phyloP scores from a whole-genome alignment of 2,888 invertebrate species.

The Automeris io region DNA sequence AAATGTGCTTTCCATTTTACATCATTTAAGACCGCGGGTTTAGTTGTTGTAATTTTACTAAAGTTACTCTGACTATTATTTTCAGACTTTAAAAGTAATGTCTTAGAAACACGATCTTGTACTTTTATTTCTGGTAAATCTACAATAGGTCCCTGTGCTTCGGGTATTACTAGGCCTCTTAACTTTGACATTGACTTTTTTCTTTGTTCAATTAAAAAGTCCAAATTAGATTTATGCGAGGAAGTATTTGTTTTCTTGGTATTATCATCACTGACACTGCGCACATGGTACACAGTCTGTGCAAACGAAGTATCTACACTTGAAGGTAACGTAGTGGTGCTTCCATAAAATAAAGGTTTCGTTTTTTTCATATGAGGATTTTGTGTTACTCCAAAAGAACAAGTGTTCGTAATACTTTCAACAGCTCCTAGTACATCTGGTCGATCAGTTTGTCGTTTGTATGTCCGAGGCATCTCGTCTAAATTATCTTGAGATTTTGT shows the following conservation, averaged over 20 bases:
- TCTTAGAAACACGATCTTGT: constrained; percentile 74
- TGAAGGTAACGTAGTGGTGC: constrained; percentile 56
- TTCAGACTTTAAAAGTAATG: constrained; percentile 57
- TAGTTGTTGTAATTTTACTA: constrained; percentile 40
- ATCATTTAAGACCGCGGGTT: constrained; percentile 48
- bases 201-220: constrained; percentile 87
- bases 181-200: constrained; percentile 89
- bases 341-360: constrained; percentile 67
- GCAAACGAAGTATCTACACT: constrained; percentile 40
- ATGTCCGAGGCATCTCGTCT: constrained; percentile 65
- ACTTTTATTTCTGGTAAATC: constrained; percentile 92
- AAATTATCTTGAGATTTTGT: constrained; percentile 72
- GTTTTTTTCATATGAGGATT: constrained; percentile 35
- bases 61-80: constrained; percentile 42
- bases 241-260: constrained; percentile 51
- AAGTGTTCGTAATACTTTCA: constrained; percentile 40
- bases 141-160: constrained; percentile 80
- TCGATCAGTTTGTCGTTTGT: constrained; percentile 53
- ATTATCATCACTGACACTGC: constrained; percentile 65
- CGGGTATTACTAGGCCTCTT: constrained; percentile 92
- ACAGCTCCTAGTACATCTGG: constrained; percentile 74
- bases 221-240: constrained; percentile 81
- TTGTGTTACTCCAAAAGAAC: constrained; percentile 31
- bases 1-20: constrained; percentile 63
- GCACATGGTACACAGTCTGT: constrained; percentile 51